phyloP scores from a whole-genome alignment of 2,797 vertebrate species.

The Macropodus opercularis region DNA sequence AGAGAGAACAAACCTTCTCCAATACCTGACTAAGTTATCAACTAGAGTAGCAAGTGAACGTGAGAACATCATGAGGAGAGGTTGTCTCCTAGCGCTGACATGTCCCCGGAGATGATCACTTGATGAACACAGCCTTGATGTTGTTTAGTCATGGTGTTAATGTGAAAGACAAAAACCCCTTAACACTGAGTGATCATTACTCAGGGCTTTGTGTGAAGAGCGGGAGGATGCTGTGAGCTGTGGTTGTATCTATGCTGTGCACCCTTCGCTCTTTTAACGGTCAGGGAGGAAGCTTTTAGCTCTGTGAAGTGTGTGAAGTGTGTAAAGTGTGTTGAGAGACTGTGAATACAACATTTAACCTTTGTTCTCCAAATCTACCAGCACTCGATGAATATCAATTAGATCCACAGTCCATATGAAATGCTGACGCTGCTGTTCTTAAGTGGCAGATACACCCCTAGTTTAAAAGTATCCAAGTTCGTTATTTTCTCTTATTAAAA shows the following conservation, averaged over 20 bases:
- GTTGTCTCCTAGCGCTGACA: no score
- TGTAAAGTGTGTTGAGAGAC: slow-evolving; percentile 38
- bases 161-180: background rate
- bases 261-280: slow-evolving; percentile 28
- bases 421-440: slow-evolving; percentile 16
- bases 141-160: slow-evolving; percentile 1
- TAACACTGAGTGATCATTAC: slow-evolving; percentile 5
- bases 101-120: no score
- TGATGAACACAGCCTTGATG: slow-evolving; percentile 4
- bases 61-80: no score
- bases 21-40: no score
- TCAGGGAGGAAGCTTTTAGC: slow-evolving; percentile 38
- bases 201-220: slow-evolving; percentile 17
- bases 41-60: no score
- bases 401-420: slow-evolving; percentile 16
- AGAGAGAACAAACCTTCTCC: no score
- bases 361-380: slow-evolving; percentile 52
- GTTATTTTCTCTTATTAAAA: slow-evolving; percentile 16
- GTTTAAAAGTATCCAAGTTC: no score
- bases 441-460: background rate
- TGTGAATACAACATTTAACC: slow-evolving; percentile 50
- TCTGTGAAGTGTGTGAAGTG: slow-evolving; percentile 43
- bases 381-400: slow-evolving; percentile 50
- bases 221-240: slow-evolving; percentile 25
- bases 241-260: slow-evolving; percentile 36